Evolutionary conservation across 2,797 vertebrate species (phyloP).

Genomic region (Phrynocephalus forsythii): DNA sequence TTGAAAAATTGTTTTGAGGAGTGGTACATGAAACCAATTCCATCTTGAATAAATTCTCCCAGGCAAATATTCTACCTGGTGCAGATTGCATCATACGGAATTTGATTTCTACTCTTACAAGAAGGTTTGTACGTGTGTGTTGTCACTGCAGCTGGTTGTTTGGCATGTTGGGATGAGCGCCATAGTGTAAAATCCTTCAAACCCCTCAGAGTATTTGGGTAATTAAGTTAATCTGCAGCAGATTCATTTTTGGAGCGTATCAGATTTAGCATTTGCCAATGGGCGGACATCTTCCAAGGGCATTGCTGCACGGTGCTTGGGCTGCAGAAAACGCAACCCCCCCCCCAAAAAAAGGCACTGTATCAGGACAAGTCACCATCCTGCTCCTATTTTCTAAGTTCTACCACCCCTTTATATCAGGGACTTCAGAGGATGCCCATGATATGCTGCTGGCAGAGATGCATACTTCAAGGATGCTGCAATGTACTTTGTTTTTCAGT

Average conservation of each 20-base stretch:
- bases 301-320: conserved; percentile 56
- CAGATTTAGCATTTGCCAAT: conserved; percentile 67
- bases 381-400: neutral
- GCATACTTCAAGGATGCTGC: neutral
- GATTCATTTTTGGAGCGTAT: conserved; percentile 70
- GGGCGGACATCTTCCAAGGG: conserved; percentile 73
- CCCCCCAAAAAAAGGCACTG: neutral
- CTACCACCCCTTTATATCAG: neutral
- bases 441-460: neutral
- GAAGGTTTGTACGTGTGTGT: neutral
- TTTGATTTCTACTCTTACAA: conserved; percentile 20
- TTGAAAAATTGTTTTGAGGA: neutral
- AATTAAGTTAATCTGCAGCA: conserved; percentile 67
- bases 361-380: neutral
- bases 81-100: conserved; percentile 6
- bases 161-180: conserved; percentile 38
- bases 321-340: conserved; percentile 54
- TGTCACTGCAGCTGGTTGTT: conserved; percentile 42
- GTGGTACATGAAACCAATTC: neutral
- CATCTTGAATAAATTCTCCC: neutral
- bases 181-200: conserved; percentile 50
- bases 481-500: neutral
- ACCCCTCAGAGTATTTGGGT: conserved; percentile 57
- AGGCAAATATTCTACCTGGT: neutral
- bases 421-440: neutral